Conservation (phyloP, 2,113 vertebrate species). For the Opisthocomus hoazin region DNA sequence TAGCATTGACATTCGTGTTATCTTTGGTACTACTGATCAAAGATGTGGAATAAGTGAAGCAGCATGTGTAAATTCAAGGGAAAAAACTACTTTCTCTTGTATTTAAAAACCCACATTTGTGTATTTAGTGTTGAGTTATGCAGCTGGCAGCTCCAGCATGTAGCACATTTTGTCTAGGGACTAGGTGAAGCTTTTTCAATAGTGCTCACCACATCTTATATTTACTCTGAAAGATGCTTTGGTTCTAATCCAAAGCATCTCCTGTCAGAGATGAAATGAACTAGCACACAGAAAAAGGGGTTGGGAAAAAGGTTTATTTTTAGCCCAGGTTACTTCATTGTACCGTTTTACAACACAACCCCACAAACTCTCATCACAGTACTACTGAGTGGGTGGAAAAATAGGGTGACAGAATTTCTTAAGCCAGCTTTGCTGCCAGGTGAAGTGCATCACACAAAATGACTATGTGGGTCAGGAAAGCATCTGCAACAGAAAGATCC, state of each 20-base stretch:
- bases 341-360: not conserved
- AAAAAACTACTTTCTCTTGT: not conserved
- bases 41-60: not conserved
- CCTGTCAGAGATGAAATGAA: not conserved
- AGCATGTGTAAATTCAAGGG: not conserved
- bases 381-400: not conserved
- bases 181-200: not conserved
- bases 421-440: not conserved
- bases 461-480: not conserved
- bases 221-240: not conserved
- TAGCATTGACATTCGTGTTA: not conserved
- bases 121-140: not conserved
- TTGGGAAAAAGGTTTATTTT: not conserved
- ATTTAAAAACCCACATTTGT: not conserved
- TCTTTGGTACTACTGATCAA: not conserved
- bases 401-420: not conserved
- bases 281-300: not conserved
- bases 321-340: not conserved
- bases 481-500: not conserved
- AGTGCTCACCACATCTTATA: not conserved
- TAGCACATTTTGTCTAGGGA: not conserved
- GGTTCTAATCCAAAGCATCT: not conserved
- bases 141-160: not conserved
- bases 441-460: not conserved
- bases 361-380: not conserved